Evolutionary conservation across 2,797 vertebrate genomes (phyloP).

Genomic region (Pelobates cultripes): DNA sequence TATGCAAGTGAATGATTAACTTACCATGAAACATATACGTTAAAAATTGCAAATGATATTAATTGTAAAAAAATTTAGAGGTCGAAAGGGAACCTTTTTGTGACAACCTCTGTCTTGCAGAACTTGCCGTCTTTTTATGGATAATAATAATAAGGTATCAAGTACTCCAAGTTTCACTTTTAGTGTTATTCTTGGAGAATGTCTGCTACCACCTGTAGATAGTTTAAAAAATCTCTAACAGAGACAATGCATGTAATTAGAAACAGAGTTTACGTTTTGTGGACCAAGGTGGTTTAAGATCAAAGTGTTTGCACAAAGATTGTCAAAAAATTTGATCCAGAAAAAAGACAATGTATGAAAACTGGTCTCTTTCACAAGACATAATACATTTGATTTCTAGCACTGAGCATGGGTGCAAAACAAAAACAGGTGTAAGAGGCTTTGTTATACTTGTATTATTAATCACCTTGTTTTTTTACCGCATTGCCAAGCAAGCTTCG

Average conservation of each 20-base stretch:
- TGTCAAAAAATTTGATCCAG: slow-evolving; percentile 32
- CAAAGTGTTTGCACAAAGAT: slow-evolving; percentile 28
- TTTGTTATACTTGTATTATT: neutral
- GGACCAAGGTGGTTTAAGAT: slow-evolving; percentile 51
- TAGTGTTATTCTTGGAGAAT: too few species aligned
- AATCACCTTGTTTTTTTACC: too few species aligned
- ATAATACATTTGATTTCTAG: slow-evolving; percentile 8
- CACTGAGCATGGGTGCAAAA: slow-evolving; percentile 6
- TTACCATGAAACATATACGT: too few species aligned
- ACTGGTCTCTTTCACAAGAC: neutral
- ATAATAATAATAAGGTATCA: too few species aligned
- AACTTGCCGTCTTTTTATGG: too few species aligned
- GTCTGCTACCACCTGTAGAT: slow-evolving; percentile 26
- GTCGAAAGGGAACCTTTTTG: too few species aligned
- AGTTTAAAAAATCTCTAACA: slow-evolving; percentile 58
- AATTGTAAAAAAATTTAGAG: too few species aligned
- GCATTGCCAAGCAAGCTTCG: too few species aligned
- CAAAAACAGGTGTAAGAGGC: slow-evolving; percentile 24
- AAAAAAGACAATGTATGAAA: slow-evolving; percentile 25
- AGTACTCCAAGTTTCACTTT: too few species aligned
- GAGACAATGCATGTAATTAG: slow-evolving; percentile 60
- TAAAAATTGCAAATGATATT: too few species aligned
- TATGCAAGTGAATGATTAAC: too few species aligned
- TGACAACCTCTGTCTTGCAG: too few species aligned
- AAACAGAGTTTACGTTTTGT: slow-evolving; percentile 60